Base-by-base conservation (phyloP, 1,140 invertebrate species). In the Stratiolaelaps scimitus region DNA sequence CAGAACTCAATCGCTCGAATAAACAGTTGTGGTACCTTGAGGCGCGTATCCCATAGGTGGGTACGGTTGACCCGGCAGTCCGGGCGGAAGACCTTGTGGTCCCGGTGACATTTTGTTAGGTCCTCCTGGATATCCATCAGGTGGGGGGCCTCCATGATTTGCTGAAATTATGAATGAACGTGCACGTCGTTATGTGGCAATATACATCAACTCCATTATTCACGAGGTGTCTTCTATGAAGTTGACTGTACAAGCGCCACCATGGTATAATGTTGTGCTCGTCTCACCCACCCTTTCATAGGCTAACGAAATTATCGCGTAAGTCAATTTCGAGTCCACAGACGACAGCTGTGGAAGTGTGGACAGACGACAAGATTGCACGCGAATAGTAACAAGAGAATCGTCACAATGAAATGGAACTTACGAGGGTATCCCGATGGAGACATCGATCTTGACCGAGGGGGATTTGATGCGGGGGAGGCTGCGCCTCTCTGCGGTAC, bases 61-160 rank as follows among this genome's bases (percentile, higher is more conserved):
- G 34, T 60, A 60, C 34, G 26, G 26, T 60, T 34, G 26, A 5
- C 26, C 26, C 13, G 53, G 53, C 4, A 10, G 26, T 60, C 53
- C 53, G 23, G 53, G 53, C 13, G 53, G 53, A 40, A 40, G 34
- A 19, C 26, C 53, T 60, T 26, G 53, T 17, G 53, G 53, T 60
- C 53, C 53, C 10, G 53, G 53, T 19, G 53, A 60, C 53, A 60
- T 60, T 60, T 60, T 60, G 53, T 60, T 60, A 15, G 53, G 53
- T 26, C 53, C 53, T 26, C 53, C 53, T 34, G 53, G 53, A 60
- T 60, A 60, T 17, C 53, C 53, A 17, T 60, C 53, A 23, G 26
- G 53, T 17, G 23, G 53, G 17, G 53, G 53, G 26, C 53, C 53
- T 17, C 53, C 53, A 26, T 60, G 53, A 60, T 60, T 60, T 17